Percentiles rank a stretch among this genome's conserved stretches.
phyloP scores from a whole-genome alignment of 37 sponge, comb jelly and placozoan genomes.

The Ianthella basta region DNA sequence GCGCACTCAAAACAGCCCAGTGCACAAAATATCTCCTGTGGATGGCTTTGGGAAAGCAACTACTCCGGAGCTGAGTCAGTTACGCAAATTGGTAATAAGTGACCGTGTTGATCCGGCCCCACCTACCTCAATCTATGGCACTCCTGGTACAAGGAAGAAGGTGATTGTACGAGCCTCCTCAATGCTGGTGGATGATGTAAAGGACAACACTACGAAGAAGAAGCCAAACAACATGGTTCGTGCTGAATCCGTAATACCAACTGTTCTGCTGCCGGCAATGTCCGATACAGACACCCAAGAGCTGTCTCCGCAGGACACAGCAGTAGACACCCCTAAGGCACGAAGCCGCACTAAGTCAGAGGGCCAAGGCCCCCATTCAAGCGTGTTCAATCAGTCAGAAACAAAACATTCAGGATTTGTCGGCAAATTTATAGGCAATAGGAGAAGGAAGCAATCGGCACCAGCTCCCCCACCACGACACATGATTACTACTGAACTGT shows the following conservation, averaged over 20 bases:
- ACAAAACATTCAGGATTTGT: no score
- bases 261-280: not conserved
- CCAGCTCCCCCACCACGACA: no score
- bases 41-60: not conserved
- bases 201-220: no score
- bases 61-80: slow-evolving; percentile 5
- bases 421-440: no score
- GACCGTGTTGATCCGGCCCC: not conserved
- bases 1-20: no score
- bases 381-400: no score
- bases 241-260: not conserved
- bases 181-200: not conserved
- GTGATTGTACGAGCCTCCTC: slow-evolving; percentile 9
- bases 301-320: not conserved
- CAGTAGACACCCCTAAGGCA: not conserved
- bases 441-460: no score
- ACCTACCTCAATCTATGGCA: not conserved
- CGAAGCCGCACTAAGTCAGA: not conserved
- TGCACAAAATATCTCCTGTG: not conserved
- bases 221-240: no score
- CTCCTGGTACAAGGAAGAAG: slow-evolving; percentile 9
- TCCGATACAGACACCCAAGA: not conserved
- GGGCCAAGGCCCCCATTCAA: not conserved
- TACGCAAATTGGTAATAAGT: not conserved
- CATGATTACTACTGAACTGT: no score